Conservation (phyloP, 2,113 vertebrate genomes). For the Gnathochromis pfefferi region DNA sequence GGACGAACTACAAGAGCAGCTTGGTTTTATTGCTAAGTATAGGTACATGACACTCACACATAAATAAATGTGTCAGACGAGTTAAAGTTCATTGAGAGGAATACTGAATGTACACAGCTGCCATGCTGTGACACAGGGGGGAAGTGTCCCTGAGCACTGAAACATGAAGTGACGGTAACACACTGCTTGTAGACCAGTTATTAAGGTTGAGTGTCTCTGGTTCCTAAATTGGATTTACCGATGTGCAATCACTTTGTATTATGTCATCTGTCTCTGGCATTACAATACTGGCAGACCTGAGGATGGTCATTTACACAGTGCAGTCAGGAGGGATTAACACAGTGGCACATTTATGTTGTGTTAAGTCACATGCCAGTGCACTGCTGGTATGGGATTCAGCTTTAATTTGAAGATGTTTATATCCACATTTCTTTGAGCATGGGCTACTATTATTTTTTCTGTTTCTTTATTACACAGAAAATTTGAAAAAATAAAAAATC, state of each 20-base stretch:
- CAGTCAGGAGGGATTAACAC: not conserved
- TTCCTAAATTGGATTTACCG: not conserved
- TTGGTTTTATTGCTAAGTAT: not conserved
- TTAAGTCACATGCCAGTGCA: not conserved
- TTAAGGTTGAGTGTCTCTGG: not conserved
- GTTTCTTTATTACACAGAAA: not conserved
- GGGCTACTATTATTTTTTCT: accelerated
- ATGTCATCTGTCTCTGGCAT: not conserved
- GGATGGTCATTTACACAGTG: not conserved
- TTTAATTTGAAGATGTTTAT: not conserved
- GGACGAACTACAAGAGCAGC: not conserved
- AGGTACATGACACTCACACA: constrained; percentile 1
- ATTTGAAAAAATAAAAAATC: not conserved
- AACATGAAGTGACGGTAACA: not conserved
- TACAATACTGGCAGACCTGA: not conserved
- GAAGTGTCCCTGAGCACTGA: not conserved
- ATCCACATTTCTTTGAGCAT: not conserved
- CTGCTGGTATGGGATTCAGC: not conserved
- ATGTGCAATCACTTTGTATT: not conserved
- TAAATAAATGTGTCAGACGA: not conserved
- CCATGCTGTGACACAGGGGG: not conserved
- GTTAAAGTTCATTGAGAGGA: not conserved
- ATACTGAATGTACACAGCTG: not conserved
- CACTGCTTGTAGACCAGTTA: not conserved
- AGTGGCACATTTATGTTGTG: not conserved